Evolutionary conservation across 2,888 invertebrate genomes (phyloP).

Genomic region (Arge pagana): DNA sequence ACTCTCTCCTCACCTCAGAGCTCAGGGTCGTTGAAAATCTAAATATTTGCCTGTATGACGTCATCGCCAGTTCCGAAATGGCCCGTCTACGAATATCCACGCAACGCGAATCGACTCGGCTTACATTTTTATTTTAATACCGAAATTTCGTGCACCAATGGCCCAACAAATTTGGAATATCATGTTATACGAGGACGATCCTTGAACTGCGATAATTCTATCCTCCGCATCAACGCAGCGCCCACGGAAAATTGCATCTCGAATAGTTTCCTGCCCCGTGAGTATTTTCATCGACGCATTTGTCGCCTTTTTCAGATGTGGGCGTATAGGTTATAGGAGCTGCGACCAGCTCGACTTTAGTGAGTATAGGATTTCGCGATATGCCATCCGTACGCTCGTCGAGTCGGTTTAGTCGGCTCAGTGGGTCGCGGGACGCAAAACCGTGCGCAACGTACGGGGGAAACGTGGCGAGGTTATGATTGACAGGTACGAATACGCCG

Average conservation of each 20-base stretch:
- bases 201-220: too few species aligned
- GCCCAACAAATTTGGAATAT: too few species aligned
- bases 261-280: constrained; percentile 5
- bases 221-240: too few species aligned
- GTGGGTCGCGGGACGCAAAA: constrained; percentile 5
- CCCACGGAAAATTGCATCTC: too few species aligned
- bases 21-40: constrained; percentile 23
- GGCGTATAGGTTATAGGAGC: constrained; percentile 31
- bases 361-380: neutral
- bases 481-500: neutral
- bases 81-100: constrained; percentile 21
- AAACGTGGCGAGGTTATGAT: too few species aligned
- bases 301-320: constrained; percentile 24
- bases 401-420: constrained; percentile 1
- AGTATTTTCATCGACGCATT: constrained; percentile 27
- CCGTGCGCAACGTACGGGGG: constrained; percentile 5
- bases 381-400: constrained; percentile 6
- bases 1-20: constrained; percentile 23
- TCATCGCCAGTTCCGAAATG: constrained; percentile 23
- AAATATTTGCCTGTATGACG: constrained; percentile 24
- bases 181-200: too few species aligned
- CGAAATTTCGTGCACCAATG: too few species aligned
- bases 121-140: neutral
- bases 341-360: constrained; percentile 8
- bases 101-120: constrained; percentile 15